Evolutionary conservation across 2,888 invertebrate genomes (phyloP).

Genomic region (Ophion ellenae): DNA sequence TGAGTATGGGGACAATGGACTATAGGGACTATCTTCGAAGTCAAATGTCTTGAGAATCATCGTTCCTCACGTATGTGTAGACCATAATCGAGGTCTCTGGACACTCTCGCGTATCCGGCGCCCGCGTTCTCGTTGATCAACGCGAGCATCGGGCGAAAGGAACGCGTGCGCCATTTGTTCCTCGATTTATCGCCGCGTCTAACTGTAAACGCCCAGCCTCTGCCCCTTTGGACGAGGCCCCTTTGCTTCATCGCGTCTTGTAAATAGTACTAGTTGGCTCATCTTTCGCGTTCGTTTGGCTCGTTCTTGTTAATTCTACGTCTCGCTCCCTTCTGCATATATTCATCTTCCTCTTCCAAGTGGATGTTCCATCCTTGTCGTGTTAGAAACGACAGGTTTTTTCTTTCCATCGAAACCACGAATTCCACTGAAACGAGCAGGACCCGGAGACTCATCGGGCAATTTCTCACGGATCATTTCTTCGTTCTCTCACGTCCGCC

Average conservation of each 20-base stretch:
- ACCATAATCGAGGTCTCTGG: slow-evolving; percentile 56
- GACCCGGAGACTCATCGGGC: background rate
- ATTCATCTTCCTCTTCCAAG: background rate
- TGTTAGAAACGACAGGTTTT: slow-evolving; percentile 49
- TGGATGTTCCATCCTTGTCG: background rate
- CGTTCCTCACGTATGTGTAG: slow-evolving; percentile 44
- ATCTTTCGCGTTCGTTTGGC: slow-evolving; percentile 16
- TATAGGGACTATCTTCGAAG: background rate
- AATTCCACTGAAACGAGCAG: slow-evolving; percentile 48
- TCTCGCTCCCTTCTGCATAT: background rate
- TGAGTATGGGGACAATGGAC: background rate
- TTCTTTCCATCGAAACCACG: slow-evolving; percentile 40
- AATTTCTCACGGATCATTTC: background rate
- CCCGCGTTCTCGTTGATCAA: slow-evolving; percentile 67
- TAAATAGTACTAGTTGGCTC: slow-evolving; percentile 29
- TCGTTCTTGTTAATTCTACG: slow-evolving; percentile 21
- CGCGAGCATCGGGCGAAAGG: slow-evolving; percentile 72
- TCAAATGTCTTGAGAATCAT: background rate
- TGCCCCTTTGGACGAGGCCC: slow-evolving; percentile 22
- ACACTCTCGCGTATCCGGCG: slow-evolving; percentile 63
- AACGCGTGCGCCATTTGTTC: slow-evolving; percentile 66
- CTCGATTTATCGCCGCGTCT: slow-evolving; percentile 68
- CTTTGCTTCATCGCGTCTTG: slow-evolving; percentile 31
- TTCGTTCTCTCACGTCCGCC: slow-evolving; percentile 6
- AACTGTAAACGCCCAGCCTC: slow-evolving; percentile 73